A percentile compares a stretch with the other conserved stretches of the same genome.
These are phyloP conservation scores for Dysmachus trigonus DNA, from an alignment of 2,888 invertebrate species.

Conservation along the genomic window DNA sequence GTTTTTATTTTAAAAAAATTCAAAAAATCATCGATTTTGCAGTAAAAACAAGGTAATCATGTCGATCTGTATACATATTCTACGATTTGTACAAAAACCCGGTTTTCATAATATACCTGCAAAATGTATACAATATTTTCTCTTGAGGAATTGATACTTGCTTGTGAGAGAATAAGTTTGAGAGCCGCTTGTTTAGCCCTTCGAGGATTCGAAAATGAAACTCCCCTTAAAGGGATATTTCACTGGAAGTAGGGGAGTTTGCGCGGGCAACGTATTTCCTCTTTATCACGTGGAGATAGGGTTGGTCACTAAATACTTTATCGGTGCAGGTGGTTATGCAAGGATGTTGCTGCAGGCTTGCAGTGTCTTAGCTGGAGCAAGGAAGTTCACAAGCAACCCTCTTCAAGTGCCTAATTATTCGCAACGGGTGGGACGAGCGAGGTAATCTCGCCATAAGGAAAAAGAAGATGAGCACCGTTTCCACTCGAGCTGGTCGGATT, in stretches of 20 bases:
- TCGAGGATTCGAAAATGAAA: constrained; percentile 6
- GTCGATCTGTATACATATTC: too few relatives aligned
- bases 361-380: background rate
- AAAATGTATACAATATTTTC: background rate
- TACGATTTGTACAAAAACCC: too few relatives aligned
- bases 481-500: background rate
- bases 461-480: background rate
- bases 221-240: background rate
- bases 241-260: background rate
- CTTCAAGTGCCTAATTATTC: background rate
- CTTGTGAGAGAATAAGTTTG: background rate
- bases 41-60: too few relatives aligned
- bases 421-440: background rate
- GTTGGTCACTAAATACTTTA: constrained; percentile 8
- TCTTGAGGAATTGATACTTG: background rate
- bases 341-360: background rate
- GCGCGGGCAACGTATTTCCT: background rate
- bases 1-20: too few relatives aligned
- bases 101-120: too few relatives aligned
- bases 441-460: background rate
- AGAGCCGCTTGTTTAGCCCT: background rate
- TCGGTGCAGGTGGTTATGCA: constrained; percentile 12
- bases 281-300: constrained; percentile 14
- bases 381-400: background rate
- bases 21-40: too few relatives aligned